A percentile compares a stretch with the other conserved stretches of the same genome.
phyloP scores from a whole-genome alignment of 1,140 invertebrate genomes.

The Mactra quadrangularis region DNA sequence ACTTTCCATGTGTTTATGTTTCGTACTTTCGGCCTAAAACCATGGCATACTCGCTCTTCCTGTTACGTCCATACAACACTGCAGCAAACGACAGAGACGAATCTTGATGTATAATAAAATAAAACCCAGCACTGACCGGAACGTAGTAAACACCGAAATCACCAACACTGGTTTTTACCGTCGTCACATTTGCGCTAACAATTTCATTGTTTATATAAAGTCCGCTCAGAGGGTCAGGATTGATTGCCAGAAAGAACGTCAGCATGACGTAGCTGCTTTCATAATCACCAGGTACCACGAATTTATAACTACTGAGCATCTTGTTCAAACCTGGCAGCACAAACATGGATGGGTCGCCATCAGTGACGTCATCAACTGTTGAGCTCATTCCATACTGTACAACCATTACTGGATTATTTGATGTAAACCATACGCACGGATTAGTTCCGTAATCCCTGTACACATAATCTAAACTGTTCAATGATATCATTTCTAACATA shows the following conservation, averaged over 20 bases:
- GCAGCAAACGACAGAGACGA: background rate
- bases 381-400: conserved; percentile 12
- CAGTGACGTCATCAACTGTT: background rate
- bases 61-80: background rate
- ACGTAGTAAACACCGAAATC: background rate
- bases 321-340: conserved; percentile 11
- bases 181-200: background rate
- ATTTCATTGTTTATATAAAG: background rate
- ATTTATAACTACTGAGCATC: background rate
- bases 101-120: background rate
- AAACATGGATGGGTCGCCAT: conserved; percentile 15
- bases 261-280: background rate
- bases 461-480: background rate
- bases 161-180: background rate
- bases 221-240: background rate
- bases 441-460: background rate
- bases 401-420: background rate
- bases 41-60: conserved; percentile 13
- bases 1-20: too few relatives aligned
- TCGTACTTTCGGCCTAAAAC: background rate
- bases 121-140: background rate
- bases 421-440: background rate
- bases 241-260: background rate
- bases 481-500: background rate
- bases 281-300: conserved; percentile 6